These are phyloP conservation scores for Serranus cabrilla DNA, from an alignment of 2,797 vertebrate species.

Conservation along the genomic window DNA sequence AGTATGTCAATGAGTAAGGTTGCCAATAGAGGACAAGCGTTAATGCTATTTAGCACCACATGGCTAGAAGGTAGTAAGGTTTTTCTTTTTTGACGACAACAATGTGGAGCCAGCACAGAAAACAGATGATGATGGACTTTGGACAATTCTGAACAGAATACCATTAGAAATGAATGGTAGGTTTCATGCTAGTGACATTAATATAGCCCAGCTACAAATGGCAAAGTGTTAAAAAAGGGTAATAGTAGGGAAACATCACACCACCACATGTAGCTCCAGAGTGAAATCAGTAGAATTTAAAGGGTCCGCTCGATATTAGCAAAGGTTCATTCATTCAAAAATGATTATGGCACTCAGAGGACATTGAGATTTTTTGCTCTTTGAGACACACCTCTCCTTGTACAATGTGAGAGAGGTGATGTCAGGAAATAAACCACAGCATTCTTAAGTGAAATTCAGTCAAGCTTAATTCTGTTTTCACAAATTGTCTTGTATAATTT, in stretches of 20 bases:
- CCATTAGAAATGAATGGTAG: conserved; percentile 37
- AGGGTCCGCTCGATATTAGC: conserved; percentile 71
- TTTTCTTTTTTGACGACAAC: conserved; percentile 24
- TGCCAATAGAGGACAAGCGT: conserved; percentile 57
- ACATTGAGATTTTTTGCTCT: conserved; percentile 31
- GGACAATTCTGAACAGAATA: conserved; percentile 49
- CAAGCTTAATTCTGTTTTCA: conserved; percentile 60
- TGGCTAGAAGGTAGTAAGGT: conserved; percentile 73
- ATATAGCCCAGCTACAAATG: conserved; percentile 56
- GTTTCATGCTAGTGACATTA: conserved; percentile 33
- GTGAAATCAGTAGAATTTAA: conserved; percentile 72
- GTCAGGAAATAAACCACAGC: conserved; percentile 56
- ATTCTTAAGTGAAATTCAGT: conserved; percentile 56
- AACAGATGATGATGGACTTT: conserved; percentile 38
- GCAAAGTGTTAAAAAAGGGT: conserved; percentile 31
- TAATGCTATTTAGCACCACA: conserved; percentile 75
- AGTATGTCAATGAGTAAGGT: conserved; percentile 56
- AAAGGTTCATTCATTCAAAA: conserved; percentile 56
- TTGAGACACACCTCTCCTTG: conserved; percentile 34
- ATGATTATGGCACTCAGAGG: conserved; percentile 69
- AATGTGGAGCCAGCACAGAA: conserved; percentile 35
- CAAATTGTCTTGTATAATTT: conserved; percentile 66
- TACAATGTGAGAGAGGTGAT: conserved; percentile 18
- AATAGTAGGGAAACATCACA: conserved; percentile 18
- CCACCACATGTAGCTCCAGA: conserved; percentile 32